phyloP scores from a whole-genome alignment of 2,797 vertebrate genomes.

The Spinus olivaceus region DNA sequence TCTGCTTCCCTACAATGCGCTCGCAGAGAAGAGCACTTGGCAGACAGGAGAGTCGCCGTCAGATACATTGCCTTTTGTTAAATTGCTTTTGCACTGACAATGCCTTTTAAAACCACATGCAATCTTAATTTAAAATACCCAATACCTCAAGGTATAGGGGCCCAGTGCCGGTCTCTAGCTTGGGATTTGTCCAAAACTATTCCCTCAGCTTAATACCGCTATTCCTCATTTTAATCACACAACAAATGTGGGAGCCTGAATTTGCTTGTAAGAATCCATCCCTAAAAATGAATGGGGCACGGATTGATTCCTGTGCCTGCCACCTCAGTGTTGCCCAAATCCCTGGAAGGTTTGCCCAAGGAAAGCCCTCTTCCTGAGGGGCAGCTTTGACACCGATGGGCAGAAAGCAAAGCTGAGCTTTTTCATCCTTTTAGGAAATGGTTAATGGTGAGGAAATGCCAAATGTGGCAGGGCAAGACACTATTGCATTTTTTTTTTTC shows the following conservation, averaged over 20 bases:
- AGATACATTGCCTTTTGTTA: slow-evolving; percentile 60
- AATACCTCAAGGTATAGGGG: slow-evolving; percentile 12
- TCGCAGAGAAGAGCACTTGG: slow-evolving; percentile 54
- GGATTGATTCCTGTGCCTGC: neutral
- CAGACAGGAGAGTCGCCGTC: slow-evolving; percentile 57
- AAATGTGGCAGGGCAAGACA: neutral
- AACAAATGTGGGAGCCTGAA: neutral
- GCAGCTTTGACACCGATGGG: fast-evolving
- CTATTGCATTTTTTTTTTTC: neutral
- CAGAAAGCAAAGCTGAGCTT: neutral
- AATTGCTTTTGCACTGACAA: slow-evolving; percentile 58
- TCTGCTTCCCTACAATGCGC: slow-evolving; percentile 47
- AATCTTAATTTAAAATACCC: slow-evolving; percentile 51
- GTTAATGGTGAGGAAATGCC: neutral
- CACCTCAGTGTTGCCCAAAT: neutral
- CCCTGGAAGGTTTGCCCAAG: neutral
- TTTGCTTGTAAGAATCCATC: neutral
- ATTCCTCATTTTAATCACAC: neutral
- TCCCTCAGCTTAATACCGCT: neutral
- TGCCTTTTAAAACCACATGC: slow-evolving; percentile 53
- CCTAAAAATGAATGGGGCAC: neutral
- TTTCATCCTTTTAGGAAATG: neutral
- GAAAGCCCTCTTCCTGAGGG: neutral
- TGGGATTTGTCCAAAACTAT: slow-evolving; percentile 30
- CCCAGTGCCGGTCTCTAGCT: neutral